Evolutionary conservation across 1,140 invertebrate genomes (phyloP).

Genomic region (Drosophila nikananu): DNA sequence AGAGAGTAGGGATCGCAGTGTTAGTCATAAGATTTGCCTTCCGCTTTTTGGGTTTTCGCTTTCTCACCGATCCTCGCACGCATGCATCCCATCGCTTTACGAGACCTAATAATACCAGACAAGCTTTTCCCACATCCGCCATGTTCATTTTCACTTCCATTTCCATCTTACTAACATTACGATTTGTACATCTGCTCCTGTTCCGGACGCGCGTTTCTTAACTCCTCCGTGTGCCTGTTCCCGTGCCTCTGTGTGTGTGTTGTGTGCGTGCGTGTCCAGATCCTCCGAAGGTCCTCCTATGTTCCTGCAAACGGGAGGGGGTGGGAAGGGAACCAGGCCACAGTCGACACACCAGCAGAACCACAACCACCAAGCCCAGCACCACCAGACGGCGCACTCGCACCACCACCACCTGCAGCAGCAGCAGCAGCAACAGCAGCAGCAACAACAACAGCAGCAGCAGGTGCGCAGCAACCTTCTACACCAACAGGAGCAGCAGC

Average conservation of each 20-base stretch:
- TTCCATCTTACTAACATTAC: conserved; percentile 78
- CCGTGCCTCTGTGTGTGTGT: conserved; percentile 38
- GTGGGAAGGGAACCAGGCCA: conserved; percentile 84
- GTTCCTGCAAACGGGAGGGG: conserved; percentile 83
- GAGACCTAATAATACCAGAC: conserved; percentile 17
- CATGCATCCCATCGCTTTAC: conserved; percentile 21
- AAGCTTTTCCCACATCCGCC: conserved; percentile 20
- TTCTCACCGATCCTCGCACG: conserved; percentile 1
- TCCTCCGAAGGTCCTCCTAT: conserved; percentile 83
- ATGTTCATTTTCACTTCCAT: conserved; percentile 45
- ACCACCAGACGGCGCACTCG: conserved; percentile 62
- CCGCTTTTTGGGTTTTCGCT: conserved; percentile 21
- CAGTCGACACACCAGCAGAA: conserved; percentile 76
- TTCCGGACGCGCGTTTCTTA: conserved; percentile 35
- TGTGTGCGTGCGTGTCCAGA: conserved; percentile 58
- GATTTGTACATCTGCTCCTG: conserved; percentile 76
- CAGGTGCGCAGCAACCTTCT: conserved; percentile 16
- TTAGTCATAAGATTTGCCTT: conserved; percentile 44
- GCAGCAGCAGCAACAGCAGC: conserved; percentile 39
- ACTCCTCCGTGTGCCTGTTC: conserved; percentile 44
- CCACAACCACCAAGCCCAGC: conserved; percentile 69
- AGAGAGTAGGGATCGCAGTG: not conserved
- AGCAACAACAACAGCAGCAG: conserved; percentile 32
- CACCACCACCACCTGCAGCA: conserved; percentile 67
- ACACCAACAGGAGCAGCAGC: conserved; percentile 38